Evolutionary conservation across 2,113 vertebrate genomes (phyloP), one percentile per base, ranked within the genome.

Genomic region (Petrocephalus microphthalmus): DNA sequence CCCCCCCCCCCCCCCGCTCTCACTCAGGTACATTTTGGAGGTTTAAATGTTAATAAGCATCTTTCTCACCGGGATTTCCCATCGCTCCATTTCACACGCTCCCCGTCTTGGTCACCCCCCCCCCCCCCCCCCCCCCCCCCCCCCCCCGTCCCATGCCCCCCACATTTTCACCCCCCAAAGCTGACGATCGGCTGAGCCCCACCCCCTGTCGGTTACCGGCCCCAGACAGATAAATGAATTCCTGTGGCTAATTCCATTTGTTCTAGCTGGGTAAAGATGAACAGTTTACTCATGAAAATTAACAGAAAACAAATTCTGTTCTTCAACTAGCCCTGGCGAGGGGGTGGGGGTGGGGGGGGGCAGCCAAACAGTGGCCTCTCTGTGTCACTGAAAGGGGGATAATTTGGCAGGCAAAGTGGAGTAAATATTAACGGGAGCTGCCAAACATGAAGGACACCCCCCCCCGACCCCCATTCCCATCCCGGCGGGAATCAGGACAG

Each of bases 231-330:
- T 85, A 88, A 92, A 91, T 91, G 91, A 88, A 95, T 94, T 94
- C 90, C 91, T 91, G 84, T n/a, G 19, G 86, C 90, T 94, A 94
- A 95, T 93, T 91, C 87, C 91, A 95, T 94, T 95, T 90, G 89
- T 91, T 93, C 89, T 87, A 89, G 90, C 88, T 19, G 93, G 88
- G 93, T 93, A 92, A 87, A 90, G 92, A 92, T 92, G 89, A 92
- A 90, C 90, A 91, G 93, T 94, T 95, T 92, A 89, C 90, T 90
- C 91, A 90, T 86, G 88, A 87, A 83, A 74, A 78, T 87, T 37
- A 89, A 90, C 87, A 56, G 64, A 89, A 84, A 90, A 90, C 88
- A 87, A 90, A 91, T 92, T 83, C 84, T 45, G 8, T 90, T 91
- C 81, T 56, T 87, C 85, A 78, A 64, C 84, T 84, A 89, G 81